Conservation (phyloP, 2,888 invertebrate species). For the Troides helena region DNA sequence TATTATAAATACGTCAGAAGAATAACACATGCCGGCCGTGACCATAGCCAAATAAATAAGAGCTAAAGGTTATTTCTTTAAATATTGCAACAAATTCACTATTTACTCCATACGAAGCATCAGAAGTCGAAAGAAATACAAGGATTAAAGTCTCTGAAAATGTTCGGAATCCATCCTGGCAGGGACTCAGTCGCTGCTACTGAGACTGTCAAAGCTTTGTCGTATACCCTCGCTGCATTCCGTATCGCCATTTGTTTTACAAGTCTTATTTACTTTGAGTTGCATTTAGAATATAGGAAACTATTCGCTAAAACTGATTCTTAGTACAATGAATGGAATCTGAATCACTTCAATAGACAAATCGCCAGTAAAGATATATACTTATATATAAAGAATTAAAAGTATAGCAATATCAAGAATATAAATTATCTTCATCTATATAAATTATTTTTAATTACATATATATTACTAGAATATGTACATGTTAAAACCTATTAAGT, state of each 20-base stretch:
- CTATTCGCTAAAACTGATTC: slow-evolving; percentile 34
- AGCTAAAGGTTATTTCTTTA: too few species aligned
- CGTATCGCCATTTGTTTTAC: slow-evolving; percentile 65
- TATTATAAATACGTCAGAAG: too few species aligned
- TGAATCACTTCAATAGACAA: background rate
- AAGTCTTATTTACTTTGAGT: slow-evolving; percentile 53
- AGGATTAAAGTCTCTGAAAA: slow-evolving; percentile 51
- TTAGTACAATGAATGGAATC: too few species aligned
- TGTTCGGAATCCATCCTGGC: slow-evolving; percentile 48
- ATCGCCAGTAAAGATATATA: background rate
- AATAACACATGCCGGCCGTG: too few species aligned
- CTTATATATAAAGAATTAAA: too few species aligned
- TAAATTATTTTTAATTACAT: background rate
- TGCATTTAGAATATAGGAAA: slow-evolving; percentile 59
- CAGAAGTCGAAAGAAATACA: slow-evolving; percentile 35
- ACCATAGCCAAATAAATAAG: too few species aligned
- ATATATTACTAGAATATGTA: too few species aligned
- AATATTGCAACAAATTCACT: background rate
- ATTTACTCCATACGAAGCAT: background rate
- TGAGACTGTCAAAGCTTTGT: slow-evolving; percentile 66
- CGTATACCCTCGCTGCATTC: slow-evolving; percentile 54
- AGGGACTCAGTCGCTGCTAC: slow-evolving; percentile 31
- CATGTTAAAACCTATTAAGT: too few species aligned
- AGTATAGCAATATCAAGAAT: too few species aligned
- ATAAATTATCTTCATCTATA: background rate